Conservation (phyloP, 2,888 invertebrate species). For the Anorthoa munda region DNA sequence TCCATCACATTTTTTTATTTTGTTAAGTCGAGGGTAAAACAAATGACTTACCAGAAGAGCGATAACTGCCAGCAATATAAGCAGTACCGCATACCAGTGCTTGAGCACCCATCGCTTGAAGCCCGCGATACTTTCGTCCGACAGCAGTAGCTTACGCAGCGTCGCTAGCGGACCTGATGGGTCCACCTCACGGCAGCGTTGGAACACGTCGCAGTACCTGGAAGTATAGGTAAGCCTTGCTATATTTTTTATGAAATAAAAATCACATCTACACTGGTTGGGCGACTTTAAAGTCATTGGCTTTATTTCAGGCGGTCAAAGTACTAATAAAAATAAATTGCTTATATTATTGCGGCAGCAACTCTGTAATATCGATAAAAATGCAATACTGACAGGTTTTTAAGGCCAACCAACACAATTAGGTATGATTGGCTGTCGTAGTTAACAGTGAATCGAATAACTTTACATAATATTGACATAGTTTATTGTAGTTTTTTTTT, state of each 20-base stretch:
- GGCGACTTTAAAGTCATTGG: not conserved
- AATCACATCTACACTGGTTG: not conserved
- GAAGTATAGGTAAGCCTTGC: not conserved
- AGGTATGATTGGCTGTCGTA: no score
- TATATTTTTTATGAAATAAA: not conserved
- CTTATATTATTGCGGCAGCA: not conserved
- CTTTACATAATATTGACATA: not conserved
- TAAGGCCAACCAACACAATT: not conserved
- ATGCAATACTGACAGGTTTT: not conserved
- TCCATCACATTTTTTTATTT: not conserved
- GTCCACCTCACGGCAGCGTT: slow-evolving; percentile 97
- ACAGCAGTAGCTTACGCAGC: slow-evolving; percentile 95
- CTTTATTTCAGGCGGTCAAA: not conserved
- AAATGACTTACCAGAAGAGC: slow-evolving; percentile 94
- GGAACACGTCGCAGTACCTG: slow-evolving; percentile 92
- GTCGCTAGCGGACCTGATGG: slow-evolving; percentile 98
- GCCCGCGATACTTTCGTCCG: slow-evolving; percentile 97
- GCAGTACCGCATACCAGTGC: slow-evolving; percentile 97
- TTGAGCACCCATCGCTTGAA: slow-evolving; percentile 96
- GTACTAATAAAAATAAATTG: not conserved
- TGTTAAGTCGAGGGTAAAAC: not conserved
- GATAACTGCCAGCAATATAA: slow-evolving; percentile 94
- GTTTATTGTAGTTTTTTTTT: no score
- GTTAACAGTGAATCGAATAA: not conserved
- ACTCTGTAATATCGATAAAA: not conserved